Evolutionary conservation across 2,888 invertebrate genomes (phyloP), one percentile per base, ranked within the genome.

Genomic region (Timema podura): DNA sequence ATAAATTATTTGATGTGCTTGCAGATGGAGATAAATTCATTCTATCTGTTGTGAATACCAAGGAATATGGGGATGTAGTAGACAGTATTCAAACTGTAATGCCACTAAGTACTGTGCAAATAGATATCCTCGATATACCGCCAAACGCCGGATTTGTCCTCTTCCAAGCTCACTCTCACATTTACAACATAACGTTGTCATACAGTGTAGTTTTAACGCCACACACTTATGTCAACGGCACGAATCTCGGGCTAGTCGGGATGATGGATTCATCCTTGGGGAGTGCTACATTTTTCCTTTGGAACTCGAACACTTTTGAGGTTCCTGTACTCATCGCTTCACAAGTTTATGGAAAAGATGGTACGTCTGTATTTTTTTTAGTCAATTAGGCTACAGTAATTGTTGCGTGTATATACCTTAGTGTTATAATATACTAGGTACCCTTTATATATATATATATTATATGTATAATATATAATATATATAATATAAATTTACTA

Each of bases 161-260:
- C 70, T 80, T 89, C 57, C 90, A 91, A 86, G 85, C 85, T 6
- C 91, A 91, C 77, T 84, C 85, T 65, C 85, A 86, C 73, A 75
- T 84, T 13, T 79, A 84, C 71, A 85, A 87, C 78, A 78, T 90
- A 0, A 84, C 85, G 0, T 76, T 90, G 51, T 85, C 86, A 45
- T 85, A 83, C 72, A 79, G 82, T 71, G 79, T 77, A 67, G 77
- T 76, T 0, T 74, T 78, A 46, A 75, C 72, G 13, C 74, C 74
- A 0, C 79, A 80, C n/a, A 80, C 79, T 13, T 79, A 77, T 71
- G 79, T 87, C 5, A 82, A 76, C 13, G 90, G 91, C 0, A 85
- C 85, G 1, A 89, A 90, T 79, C 74, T 89, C 59, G 91, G 91
- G 9, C 79, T 90, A 65, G 79, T 82, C 45, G 75, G 82, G 0